These are phyloP conservation scores for Nanorana parkeri DNA, from an alignment of 2,113 vertebrate species.

Conservation along the genomic window DNA sequence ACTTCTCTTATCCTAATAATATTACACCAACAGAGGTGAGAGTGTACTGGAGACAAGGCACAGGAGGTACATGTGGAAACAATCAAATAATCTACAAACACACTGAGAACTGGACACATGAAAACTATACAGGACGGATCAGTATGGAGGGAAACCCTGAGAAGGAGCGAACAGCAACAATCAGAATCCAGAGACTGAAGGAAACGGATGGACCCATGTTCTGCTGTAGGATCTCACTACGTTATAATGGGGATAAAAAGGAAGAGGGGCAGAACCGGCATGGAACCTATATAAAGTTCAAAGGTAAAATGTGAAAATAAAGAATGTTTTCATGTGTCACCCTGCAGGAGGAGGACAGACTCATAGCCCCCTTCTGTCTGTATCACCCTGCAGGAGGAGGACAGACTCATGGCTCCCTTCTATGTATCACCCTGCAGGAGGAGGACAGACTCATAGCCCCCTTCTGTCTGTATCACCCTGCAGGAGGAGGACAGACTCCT, in stretches of 20 bases:
- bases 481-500: too few relatives aligned
- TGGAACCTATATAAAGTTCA: conserved; percentile 6
- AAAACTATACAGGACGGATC: conserved; percentile 23
- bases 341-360: too few relatives aligned
- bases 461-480: too few relatives aligned
- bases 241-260: fast-evolving
- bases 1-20: conserved; percentile 9
- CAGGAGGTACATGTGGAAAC: neutral
- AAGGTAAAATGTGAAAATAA: neutral
- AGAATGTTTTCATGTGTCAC: too few relatives aligned
- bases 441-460: too few relatives aligned
- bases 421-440: too few relatives aligned
- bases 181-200: conserved; percentile 23
- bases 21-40: neutral
- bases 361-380: too few relatives aligned
- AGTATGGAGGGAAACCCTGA: neutral
- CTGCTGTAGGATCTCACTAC: conserved; percentile 30
- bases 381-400: too few relatives aligned
- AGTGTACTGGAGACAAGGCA: conserved; percentile 39
- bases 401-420: too few relatives aligned
- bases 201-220: neutral
- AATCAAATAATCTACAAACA: conserved; percentile 16
- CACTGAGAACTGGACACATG: neutral
- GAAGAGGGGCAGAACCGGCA: neutral
- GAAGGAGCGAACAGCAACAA: neutral